Conservation (phyloP, 1,140 invertebrate species). For the Eupristina koningsbergeri region DNA sequence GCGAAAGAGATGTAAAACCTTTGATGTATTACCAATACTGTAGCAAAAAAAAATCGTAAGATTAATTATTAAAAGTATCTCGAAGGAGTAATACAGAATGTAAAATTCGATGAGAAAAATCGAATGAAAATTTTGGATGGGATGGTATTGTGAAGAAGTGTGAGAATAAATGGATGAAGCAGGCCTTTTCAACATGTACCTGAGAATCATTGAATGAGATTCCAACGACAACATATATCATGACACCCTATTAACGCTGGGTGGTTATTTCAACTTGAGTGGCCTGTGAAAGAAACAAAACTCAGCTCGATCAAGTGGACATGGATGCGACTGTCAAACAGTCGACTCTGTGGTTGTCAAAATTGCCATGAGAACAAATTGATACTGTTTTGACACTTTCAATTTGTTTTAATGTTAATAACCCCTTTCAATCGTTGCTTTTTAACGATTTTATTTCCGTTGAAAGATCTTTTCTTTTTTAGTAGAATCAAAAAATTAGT, state of each 20-base stretch:
- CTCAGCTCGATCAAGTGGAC: slow-evolving; percentile 17
- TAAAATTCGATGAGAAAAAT: neutral
- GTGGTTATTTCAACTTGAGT: slow-evolving; percentile 26
- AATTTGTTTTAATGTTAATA: slow-evolving; percentile 28
- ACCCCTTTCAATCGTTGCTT: slow-evolving; percentile 38
- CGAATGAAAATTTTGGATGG: neutral
- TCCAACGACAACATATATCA: slow-evolving; percentile 7
- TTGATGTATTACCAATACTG: slow-evolving; percentile 15
- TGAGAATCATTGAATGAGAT: slow-evolving; percentile 31
- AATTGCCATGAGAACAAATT: slow-evolving; percentile 22
- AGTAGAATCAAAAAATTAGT: slow-evolving; percentile 1
- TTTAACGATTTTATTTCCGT: slow-evolving; percentile 21
- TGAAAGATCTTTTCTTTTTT: slow-evolving; percentile 14
- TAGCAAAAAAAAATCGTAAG: neutral
- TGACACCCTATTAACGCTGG: slow-evolving; percentile 1
- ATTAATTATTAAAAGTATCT: slow-evolving; percentile 1
- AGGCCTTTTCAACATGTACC: slow-evolving; percentile 49
- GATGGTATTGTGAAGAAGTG: neutral
- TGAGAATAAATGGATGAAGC: neutral
- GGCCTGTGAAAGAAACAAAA: slow-evolving; percentile 33
- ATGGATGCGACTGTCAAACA: slow-evolving; percentile 29
- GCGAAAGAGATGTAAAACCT: neutral
- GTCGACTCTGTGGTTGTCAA: slow-evolving; percentile 13
- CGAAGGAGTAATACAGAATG: neutral
- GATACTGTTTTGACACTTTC: slow-evolving; percentile 18